Percentiles rank a stretch among this genome's conserved stretches.
These are phyloP conservation scores for Otolemur crassicaudatus DNA, from an alignment of 2,797 vertebrate species.

Conservation along the genomic window DNA sequence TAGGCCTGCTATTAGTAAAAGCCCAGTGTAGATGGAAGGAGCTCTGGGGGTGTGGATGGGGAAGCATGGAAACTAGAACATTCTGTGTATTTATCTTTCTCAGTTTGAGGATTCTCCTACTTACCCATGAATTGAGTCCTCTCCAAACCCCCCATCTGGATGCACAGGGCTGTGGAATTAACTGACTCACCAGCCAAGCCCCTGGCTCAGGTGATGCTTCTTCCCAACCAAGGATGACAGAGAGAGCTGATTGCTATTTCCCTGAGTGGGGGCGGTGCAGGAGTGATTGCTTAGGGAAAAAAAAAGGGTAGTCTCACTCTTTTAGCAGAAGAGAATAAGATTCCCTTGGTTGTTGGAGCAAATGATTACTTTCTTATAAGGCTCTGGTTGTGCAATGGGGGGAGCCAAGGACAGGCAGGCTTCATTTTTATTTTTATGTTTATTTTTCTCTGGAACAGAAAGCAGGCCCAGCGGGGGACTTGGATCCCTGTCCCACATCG, in stretches of 20 bases:
- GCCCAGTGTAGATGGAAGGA: neutral
- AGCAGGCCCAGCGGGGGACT: neutral
- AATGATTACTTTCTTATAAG: neutral
- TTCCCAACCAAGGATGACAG: neutral
- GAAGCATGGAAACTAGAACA: fast-evolving
- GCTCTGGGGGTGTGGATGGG: neutral
- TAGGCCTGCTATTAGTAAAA: neutral
- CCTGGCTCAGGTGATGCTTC: neutral
- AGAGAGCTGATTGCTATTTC: neutral
- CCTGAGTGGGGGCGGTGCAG: neutral
- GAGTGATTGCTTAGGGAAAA: neutral
- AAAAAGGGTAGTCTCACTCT: neutral
- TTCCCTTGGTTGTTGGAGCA: neutral
- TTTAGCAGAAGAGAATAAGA: neutral
- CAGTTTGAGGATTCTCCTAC: neutral
- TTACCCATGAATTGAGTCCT: fast-evolving
- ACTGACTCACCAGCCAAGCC: too few species aligned
- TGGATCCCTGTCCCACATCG: neutral
- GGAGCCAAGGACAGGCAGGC: neutral
- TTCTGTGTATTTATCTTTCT: neutral
- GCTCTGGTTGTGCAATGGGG: neutral
- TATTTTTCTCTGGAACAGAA: conserved; percentile 31
- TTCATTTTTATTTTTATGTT: conserved; percentile 9
- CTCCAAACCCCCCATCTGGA: neutral
- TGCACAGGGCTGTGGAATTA: fast-evolving